Evolutionary conservation across 2,797 vertebrate genomes (phyloP), one percentile per base, ranked within the genome.

Genomic region (Gymnothorax javanicus): DNA sequence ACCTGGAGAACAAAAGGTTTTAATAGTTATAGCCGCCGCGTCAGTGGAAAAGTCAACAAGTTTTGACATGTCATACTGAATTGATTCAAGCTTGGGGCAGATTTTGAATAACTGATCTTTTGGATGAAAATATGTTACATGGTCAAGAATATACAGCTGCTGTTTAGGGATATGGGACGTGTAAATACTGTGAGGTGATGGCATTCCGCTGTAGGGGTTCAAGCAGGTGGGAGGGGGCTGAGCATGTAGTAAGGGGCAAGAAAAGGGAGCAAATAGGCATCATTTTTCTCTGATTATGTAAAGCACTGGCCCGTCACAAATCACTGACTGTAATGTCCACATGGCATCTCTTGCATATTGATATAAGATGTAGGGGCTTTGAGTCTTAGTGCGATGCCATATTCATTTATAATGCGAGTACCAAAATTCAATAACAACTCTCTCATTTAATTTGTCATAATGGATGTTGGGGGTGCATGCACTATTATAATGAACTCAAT

Each of bases 301-400:
- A 88, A 69, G 57, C 6, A 87, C 86, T 93, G 92, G 92, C 0
- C 7, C 57, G 8, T 62, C 54, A 2, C 64, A 83, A 88, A 90
- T 93, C 94, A 94, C 88, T 43, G 33, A 43, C 33, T 43, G 33
- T 43, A 43, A 89, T 94, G 93, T 92, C 88, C 93, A 23, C n/a
- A 23, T 54, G 75, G 23, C 75, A 79, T 17, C 50, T 54, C 6
- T 54, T 52, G 43, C 4, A 13, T 23, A 50, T 23, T 54, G 43
- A 8, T 54, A 4, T 7, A 54, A 13, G 43, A 77, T 52, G 20
- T 27, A 17, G 33, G 73, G 33, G 43, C 43, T 27, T 77, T 54
- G 75, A 54, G 75, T 79, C 33, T 77, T 50, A 43, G 73, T 50
- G 33, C 43, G 50, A 43, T 50, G 25, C 27, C 71, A 50, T 75